phyloP scores from a whole-genome alignment of 2,888 invertebrate species.

The Psylliodes chrysocephalus region DNA sequence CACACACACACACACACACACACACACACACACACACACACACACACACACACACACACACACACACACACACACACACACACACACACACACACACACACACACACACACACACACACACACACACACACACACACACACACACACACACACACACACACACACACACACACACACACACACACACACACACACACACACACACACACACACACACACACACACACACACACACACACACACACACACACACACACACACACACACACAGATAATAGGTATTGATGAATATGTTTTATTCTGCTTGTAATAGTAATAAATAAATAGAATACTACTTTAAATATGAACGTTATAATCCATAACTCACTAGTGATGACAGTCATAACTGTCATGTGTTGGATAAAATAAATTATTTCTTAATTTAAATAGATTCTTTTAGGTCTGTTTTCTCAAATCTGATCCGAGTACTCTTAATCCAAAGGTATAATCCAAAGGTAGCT shows the following conservation, averaged over 20 bases:
- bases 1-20: constrained; percentile 26
- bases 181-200: constrained; percentile 29
- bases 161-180: constrained; percentile 25
- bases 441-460: no score
- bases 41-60: constrained; percentile 28
- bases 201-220: constrained; percentile 18
- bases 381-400: no score
- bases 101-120: constrained; percentile 26
- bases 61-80: constrained; percentile 26
- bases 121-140: constrained; percentile 25
- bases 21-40: constrained; percentile 27
- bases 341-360: no score
- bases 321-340: no score
- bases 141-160: constrained; percentile 26
- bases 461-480: no score
- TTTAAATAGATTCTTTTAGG: no score
- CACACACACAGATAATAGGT: constrained; percentile 3
- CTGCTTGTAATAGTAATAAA: no score
- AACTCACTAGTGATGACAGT: no score
- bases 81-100: constrained; percentile 28
- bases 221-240: constrained; percentile 3
- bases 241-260: constrained; percentile 9
- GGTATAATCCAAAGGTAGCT: no score
- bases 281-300: no score
- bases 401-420: no score